These are phyloP conservation scores for Epicampocera succincta DNA, from an alignment of 2,888 invertebrate species.

Conservation along the genomic window DNA sequence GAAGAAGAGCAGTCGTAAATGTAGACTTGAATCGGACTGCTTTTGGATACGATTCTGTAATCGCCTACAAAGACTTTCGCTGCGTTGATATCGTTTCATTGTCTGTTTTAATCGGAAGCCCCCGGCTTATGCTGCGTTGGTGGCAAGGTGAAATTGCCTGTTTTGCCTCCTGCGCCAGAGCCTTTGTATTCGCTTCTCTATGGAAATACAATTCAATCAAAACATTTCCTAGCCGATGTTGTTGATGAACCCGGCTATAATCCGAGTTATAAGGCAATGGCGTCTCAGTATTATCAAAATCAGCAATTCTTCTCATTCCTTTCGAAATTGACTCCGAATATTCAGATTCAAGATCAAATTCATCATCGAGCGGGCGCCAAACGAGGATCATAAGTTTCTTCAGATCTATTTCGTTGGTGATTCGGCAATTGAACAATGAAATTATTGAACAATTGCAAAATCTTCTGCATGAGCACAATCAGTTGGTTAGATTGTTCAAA, in stretches of 20 bases:
- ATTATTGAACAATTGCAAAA: too few relatives aligned
- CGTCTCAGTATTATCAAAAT: conserved; percentile 21
- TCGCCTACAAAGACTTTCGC: conserved; percentile 37
- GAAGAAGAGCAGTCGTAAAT: conserved; percentile 32
- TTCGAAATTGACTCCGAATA: conserved; percentile 42
- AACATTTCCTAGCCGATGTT: conserved; percentile 40
- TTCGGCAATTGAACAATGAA: too few relatives aligned
- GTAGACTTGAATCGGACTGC: conserved; percentile 18
- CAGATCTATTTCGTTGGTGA: not conserved
- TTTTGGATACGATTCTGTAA: conserved; percentile 17
- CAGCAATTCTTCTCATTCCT: conserved; percentile 19
- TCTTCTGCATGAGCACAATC: too few relatives aligned
- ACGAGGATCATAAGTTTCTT: conserved; percentile 27
- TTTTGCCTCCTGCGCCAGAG: conserved; percentile 41
- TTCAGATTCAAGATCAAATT: conserved; percentile 62
- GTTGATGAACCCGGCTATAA: conserved; percentile 29
- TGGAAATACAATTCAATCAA: conserved; percentile 47
- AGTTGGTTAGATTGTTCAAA: too few relatives aligned
- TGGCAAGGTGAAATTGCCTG: conserved; percentile 53
- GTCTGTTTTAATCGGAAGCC: conserved; percentile 26
- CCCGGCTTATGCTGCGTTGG: conserved; percentile 42
- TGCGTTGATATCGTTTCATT: conserved; percentile 54
- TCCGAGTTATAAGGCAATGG: conserved; percentile 27
- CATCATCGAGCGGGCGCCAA: conserved; percentile 56
- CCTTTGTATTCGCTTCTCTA: conserved; percentile 41